These are phyloP conservation scores for Drepana falcataria DNA, from an alignment of 2,888 invertebrate genomes.

Conservation along the genomic window DNA sequence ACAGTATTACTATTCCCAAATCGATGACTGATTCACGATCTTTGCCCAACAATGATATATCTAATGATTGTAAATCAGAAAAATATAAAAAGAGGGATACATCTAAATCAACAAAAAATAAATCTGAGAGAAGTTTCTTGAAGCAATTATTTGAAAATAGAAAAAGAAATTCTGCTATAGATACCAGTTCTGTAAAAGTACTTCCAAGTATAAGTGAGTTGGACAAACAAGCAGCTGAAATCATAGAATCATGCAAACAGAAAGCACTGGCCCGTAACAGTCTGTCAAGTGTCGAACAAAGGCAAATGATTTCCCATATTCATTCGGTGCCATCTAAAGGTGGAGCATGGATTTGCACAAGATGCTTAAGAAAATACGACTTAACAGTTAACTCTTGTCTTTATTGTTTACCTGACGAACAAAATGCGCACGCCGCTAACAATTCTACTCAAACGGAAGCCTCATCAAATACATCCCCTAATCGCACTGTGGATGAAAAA, in stretches of 20 bases:
- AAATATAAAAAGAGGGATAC: conserved; percentile 45
- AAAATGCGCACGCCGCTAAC: conserved; percentile 22
- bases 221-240: conserved; percentile 87
- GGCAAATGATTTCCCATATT: conserved; percentile 8
- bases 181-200: conserved; percentile 70
- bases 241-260: conserved; percentile 77
- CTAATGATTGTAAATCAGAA: conserved; percentile 38
- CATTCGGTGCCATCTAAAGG: conserved; percentile 13
- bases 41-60: conserved; percentile 17
- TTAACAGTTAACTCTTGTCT: conserved; percentile 45
- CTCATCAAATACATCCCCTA: conserved; percentile 11
- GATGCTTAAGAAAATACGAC: conserved; percentile 57
- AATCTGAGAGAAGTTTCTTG: conserved; percentile 75
- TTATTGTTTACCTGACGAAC: conserved; percentile 37
- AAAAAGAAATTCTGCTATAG: conserved; percentile 56
- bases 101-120: conserved; percentile 45
- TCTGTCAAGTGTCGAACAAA: conserved; percentile 7
- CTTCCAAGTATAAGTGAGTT: conserved; percentile 88
- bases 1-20: conserved; percentile 8
- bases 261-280: conserved; percentile 40
- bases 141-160: conserved; percentile 71
- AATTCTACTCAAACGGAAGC: conserved; percentile 44
- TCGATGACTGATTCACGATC: conserved; percentile 31
- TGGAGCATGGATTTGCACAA: conserved; percentile 55
- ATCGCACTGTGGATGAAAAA: conserved; percentile 57